Evolutionary conservation across 1,140 invertebrate genomes (phyloP), one percentile per base, ranked within the genome.

Genomic region (Trichonephila clavata): DNA sequence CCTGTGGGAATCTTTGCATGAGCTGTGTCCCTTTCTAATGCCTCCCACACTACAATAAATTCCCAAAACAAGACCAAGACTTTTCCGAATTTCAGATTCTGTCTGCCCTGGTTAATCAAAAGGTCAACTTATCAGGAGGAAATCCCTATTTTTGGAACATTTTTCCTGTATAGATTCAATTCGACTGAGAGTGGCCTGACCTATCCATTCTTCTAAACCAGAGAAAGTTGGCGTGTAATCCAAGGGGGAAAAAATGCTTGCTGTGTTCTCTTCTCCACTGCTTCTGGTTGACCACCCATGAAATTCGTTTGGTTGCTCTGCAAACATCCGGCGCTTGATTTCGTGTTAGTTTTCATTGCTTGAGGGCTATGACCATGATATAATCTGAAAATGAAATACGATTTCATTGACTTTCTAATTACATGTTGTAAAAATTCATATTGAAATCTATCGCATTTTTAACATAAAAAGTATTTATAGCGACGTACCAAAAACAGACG

Each of bases 151-250:
- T 32, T 32, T 32, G 27, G 27, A 32, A 4, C 27, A 39, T 14
- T 77, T 77, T 77, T 24, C 20, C 27, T 20, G 27, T 18, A 68
- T 39, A 18, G 27, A 32, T 77, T 57, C 16, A 57, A 21, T 21
- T 24, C 24, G 81, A 84, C 50, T 84, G 81, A 21, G 81, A 84
- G 24, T 21, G 81, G 18, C 43, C 57, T 59, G 81, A 84, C 43
- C 81, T 84, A 10, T 59, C 50, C 57, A 13, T n/a, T 59, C 81
- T 32, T n/a, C 10, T 57, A 57, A 84, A 59, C 57, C 43, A 24
- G 81, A 14, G 81, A 84, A 84, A 84, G 81, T 84, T 24, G 24
- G 81, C 43, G 81, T 84, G 43, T 21, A 84, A 57, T 21, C 65
- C n/a, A 39, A 50, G 4, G 4, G 2, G 39, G 59, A 59, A 84